These are phyloP conservation scores for Eupsilia transversa DNA, from an alignment of 2,888 invertebrate genomes.

Conservation along the genomic window DNA sequence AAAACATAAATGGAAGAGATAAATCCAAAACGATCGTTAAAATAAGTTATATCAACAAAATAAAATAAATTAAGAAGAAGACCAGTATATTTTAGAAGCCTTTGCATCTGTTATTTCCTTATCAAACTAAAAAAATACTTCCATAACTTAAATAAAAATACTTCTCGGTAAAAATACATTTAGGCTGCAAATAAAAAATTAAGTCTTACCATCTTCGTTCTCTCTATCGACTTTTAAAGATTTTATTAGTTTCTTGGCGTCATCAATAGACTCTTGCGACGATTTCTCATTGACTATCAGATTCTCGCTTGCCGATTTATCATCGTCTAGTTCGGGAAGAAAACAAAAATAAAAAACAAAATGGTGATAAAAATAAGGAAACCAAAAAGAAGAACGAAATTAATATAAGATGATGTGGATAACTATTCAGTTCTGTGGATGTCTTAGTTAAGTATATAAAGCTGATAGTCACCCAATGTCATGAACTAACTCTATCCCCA, in stretches of 20 bases:
- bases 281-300: conserved; percentile 79
- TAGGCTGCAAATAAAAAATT: conserved; percentile 38
- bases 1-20: conserved; percentile 56
- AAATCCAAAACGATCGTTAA: conserved; percentile 1
- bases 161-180: conserved; percentile 33
- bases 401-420: background rate
- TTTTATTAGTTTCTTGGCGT: conserved; percentile 86
- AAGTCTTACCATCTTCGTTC: conserved; percentile 87
- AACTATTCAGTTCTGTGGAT: background rate
- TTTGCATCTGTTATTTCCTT: background rate
- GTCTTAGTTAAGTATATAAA: no score
- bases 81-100: background rate
- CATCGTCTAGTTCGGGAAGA: conserved; percentile 70
- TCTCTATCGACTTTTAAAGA: conserved; percentile 88
- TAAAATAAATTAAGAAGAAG: background rate
- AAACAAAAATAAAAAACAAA: conserved; percentile 64
- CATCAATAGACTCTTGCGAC: conserved; percentile 85
- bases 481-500: background rate
- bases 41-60: background rate
- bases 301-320: conserved; percentile 79
- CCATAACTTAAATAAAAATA: conserved; percentile 40
- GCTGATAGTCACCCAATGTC: background rate
- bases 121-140: conserved; percentile 10
- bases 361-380: conserved; percentile 19
- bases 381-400: conserved; percentile 5